Evolutionary conservation across 2,797 vertebrate genomes (phyloP).

Genomic region (Tympanoctomys barrerae): DNA sequence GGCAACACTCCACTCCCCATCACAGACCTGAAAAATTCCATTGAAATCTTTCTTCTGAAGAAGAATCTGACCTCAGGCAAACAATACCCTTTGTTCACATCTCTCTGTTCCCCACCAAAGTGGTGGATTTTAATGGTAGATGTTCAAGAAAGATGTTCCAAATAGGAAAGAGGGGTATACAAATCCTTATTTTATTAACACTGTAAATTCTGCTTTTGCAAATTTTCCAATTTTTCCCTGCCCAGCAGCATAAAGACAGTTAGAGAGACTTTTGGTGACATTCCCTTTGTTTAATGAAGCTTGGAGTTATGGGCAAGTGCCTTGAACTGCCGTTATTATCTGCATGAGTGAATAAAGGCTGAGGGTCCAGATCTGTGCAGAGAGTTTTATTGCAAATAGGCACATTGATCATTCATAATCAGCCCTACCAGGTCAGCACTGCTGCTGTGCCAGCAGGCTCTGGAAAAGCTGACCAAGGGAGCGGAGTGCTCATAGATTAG

Average conservation of each 20-base stretch:
- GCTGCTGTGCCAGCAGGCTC: conserved; percentile 80
- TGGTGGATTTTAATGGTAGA: background rate
- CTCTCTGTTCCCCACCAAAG: background rate
- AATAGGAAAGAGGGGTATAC: background rate
- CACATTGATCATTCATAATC: conserved; percentile 92
- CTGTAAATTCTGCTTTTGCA: conserved; percentile 79
- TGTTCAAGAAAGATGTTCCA: conserved; percentile 23
- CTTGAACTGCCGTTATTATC: conserved; percentile 91
- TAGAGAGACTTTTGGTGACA: conserved; percentile 90
- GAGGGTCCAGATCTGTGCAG: conserved; percentile 88
- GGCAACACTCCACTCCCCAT: background rate
- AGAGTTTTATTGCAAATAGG: conserved; percentile 89
- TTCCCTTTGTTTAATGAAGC: conserved; percentile 91
- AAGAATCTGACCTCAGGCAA: conserved; percentile 48
- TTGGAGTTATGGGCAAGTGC: conserved; percentile 90
- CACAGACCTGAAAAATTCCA: background rate
- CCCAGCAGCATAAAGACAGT: conserved; percentile 77
- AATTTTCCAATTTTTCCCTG: conserved; percentile 78
- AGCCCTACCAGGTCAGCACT: conserved; percentile 88
- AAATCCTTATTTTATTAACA: conserved; percentile 81
- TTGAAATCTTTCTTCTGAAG: conserved; percentile 67
- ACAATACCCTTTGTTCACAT: conserved; percentile 40
- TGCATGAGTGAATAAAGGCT: conserved; percentile 90
- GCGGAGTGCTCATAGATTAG: conserved; percentile 85
- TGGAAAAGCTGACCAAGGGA: conserved; percentile 88